Conservation (phyloP, 2,797 vertebrate species). For the Thripadectes ignobilis region DNA sequence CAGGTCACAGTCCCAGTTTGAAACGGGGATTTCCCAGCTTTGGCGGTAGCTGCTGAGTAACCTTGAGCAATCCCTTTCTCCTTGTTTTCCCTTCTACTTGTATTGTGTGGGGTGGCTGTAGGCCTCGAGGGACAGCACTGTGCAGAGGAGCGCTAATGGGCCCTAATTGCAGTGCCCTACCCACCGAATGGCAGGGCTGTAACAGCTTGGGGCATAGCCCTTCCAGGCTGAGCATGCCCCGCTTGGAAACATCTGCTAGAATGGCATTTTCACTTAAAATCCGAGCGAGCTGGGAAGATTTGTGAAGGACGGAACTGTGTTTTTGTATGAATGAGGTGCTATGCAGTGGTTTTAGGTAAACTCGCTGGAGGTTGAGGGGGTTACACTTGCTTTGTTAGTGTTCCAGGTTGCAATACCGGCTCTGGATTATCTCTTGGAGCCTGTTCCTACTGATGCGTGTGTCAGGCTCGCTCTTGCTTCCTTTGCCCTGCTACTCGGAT, state of each 20-base stretch:
- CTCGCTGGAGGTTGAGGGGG: rapidly evolving
- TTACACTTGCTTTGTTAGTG: rapidly evolving
- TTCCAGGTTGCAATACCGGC: not conserved
- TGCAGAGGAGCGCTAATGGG: not conserved
- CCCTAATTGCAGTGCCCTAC: rapidly evolving
- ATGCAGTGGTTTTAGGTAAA: not conserved
- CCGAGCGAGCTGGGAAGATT: not conserved
- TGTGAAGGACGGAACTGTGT: not conserved
- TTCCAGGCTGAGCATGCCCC: rapidly evolving
- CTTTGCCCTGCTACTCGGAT: not conserved
- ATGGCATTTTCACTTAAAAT: not conserved
- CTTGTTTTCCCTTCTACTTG: not conserved
- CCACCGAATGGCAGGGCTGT: rapidly evolving
- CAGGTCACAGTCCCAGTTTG: not conserved
- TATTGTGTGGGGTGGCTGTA: not conserved
- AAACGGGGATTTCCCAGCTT: not conserved
- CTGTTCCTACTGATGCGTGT: not conserved
- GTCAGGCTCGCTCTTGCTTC: not conserved
- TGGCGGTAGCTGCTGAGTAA: not conserved
- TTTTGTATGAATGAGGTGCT: not conserved
- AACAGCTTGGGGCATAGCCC: not conserved
- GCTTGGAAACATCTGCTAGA: not conserved
- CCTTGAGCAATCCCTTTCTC: not conserved
- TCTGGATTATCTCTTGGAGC: not conserved
- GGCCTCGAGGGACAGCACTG: not conserved